phyloP scores from a whole-genome alignment of 2,888 invertebrate species.

The Pogonocherus hispidulus region DNA sequence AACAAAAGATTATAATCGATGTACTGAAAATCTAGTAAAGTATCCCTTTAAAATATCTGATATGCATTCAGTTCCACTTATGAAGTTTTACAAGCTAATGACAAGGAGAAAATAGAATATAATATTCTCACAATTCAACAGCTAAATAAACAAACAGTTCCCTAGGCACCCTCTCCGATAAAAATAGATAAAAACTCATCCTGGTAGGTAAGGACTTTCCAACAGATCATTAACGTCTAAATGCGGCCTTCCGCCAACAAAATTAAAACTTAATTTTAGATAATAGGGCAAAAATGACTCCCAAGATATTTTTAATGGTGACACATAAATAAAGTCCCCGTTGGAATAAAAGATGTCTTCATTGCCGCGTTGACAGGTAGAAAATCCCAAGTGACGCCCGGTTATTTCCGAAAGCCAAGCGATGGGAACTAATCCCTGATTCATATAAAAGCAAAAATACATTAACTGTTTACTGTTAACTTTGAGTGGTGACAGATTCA shows the following conservation, averaged over 20 bases:
- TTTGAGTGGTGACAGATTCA: too few relatives aligned
- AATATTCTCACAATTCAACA: too few relatives aligned
- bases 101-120: too few relatives aligned
- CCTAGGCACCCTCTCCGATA: not conserved
- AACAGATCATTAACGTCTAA: conserved; percentile 35
- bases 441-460: conserved; percentile 5
- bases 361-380: conserved; percentile 49
- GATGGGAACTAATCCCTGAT: conserved; percentile 38
- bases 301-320: conserved; percentile 44
- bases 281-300: conserved; percentile 31
- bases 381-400: conserved; percentile 51
- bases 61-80: too few relatives aligned
- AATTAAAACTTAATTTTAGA: conserved; percentile 42
- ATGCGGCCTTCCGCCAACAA: conserved; percentile 27
- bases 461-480: not conserved
- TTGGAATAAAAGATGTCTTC: conserved; percentile 31
- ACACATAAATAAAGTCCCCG: conserved; percentile 37
- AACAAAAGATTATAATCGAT: too few relatives aligned
- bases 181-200: conserved; percentile 7
- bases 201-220: conserved; percentile 33
- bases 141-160: not conserved
- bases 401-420: conserved; percentile 43
- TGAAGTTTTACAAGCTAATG: too few relatives aligned
- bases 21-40: too few relatives aligned
- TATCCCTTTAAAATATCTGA: too few relatives aligned